Evolutionary conservation across 2,113 vertebrate species (phyloP).

Genomic region (Chloropsis hardwickii): DNA sequence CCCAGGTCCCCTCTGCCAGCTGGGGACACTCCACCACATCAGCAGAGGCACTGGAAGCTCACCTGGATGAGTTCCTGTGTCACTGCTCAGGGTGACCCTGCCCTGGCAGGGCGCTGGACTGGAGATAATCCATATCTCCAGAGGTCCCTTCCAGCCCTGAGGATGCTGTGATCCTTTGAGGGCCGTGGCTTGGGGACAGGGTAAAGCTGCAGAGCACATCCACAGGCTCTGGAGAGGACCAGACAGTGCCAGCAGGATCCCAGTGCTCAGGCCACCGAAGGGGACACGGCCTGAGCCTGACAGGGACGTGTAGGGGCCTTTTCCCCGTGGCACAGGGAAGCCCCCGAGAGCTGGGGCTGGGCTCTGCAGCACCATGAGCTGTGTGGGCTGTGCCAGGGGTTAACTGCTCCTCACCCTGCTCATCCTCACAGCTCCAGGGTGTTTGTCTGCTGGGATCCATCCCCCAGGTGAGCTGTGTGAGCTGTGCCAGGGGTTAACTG

Average conservation of each 20-base stretch:
- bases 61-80: background rate
- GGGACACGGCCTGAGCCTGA: background rate
- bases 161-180: background rate
- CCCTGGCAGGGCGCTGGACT: background rate
- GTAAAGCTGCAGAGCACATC: background rate
- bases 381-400: background rate
- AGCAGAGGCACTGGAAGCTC: no score
- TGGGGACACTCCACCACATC: background rate
- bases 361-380: accelerated
- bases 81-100: background rate
- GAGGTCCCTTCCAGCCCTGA: no score
- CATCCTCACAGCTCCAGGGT: no score
- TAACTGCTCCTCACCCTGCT: background rate
- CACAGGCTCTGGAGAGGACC: background rate
- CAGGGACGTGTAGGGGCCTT: accelerated
- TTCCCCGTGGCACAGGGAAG: background rate
- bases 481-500: background rate
- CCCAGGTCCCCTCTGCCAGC: background rate
- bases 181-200: background rate
- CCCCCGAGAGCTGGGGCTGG: background rate
- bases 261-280: background rate
- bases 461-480: no score
- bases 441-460: no score
- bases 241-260: background rate
- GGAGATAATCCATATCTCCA: background rate